Evolutionary conservation across 2,888 invertebrate species (phyloP).

Genomic region (Helobdella robusta): DNA sequence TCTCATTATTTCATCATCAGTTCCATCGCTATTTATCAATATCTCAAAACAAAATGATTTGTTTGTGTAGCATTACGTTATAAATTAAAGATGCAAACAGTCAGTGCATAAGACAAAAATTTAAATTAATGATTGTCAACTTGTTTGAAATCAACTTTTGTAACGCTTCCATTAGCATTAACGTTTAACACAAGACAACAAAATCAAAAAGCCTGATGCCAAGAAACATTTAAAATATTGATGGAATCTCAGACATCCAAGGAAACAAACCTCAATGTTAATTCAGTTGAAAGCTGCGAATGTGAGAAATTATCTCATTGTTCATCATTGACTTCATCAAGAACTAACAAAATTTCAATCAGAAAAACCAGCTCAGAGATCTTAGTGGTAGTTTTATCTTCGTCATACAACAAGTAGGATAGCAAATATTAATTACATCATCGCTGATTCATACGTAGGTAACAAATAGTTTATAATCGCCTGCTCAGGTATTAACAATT

Average conservation of each 20-base stretch:
- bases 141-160: too few relatives aligned
- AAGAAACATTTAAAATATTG: too few relatives aligned
- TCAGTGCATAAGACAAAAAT: too few relatives aligned
- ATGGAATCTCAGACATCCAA: conserved; percentile 21
- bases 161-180: too few relatives aligned
- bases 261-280: conserved; percentile 18
- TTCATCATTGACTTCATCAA: not conserved
- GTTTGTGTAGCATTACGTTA: too few relatives aligned
- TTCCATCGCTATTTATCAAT: too few relatives aligned
- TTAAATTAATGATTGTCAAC: too few relatives aligned
- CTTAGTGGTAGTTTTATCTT: conserved; percentile 1
- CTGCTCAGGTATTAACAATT: not conserved
- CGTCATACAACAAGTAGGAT: not conserved
- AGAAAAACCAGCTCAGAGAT: conserved; percentile 17
- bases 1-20: too few relatives aligned
- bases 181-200: too few relatives aligned
- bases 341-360: not conserved
- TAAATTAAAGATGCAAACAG: too few relatives aligned
- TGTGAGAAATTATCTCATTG: conserved; percentile 10
- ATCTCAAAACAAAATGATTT: too few relatives aligned
- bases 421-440: conserved; percentile 13
- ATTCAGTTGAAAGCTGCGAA: conserved; percentile 19
- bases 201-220: too few relatives aligned
- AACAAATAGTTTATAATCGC: not conserved
- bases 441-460: not conserved